A percentile compares a stretch with the other conserved stretches of the same genome.
Conservation (phyloP, 2,113 vertebrate species). For the Burhinus bistriatus region DNA sequence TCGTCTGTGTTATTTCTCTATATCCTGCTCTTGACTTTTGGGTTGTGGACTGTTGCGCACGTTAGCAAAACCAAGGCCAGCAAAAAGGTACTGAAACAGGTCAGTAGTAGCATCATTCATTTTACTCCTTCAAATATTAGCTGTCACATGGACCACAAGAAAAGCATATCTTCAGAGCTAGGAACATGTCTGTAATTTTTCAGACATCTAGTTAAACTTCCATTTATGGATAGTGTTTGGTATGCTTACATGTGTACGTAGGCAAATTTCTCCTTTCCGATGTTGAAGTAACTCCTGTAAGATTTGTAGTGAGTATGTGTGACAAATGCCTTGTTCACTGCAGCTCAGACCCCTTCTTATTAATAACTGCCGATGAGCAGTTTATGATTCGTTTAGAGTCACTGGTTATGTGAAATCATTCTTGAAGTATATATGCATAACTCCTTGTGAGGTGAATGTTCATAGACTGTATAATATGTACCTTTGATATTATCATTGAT, state of each 20-base stretch:
- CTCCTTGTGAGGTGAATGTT: neutral
- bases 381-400: neutral
- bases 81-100: neutral
- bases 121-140: neutral
- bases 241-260: neutral
- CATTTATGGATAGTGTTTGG: neutral
- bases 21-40: neutral
- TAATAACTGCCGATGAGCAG: neutral
- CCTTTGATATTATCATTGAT: neutral
- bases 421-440: neutral
- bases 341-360: neutral
- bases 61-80: neutral
- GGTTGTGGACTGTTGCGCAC: neutral
- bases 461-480: neutral
- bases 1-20: neutral
- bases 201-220: neutral
- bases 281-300: neutral
- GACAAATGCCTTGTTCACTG: neutral
- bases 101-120: neutral
- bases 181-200: neutral
- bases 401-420: neutral
- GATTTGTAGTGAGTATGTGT: neutral
- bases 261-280: neutral
- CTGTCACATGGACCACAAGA: neutral
- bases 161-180: neutral